These are phyloP conservation scores for Synanthedon vespiformis DNA, from an alignment of 2,888 invertebrate genomes.

Conservation along the genomic window DNA sequence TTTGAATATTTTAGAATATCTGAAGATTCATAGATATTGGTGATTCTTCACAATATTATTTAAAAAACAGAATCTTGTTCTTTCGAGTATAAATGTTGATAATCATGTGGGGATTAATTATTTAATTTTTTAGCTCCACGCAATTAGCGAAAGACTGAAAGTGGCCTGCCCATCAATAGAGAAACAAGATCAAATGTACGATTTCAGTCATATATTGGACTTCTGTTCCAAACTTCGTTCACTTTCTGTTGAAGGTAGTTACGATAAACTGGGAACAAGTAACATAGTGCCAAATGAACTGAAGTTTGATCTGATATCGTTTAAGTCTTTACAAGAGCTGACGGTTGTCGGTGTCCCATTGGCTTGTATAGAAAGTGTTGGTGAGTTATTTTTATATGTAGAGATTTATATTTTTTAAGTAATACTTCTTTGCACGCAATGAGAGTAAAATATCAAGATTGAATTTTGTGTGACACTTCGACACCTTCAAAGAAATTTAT, in stretches of 20 bases:
- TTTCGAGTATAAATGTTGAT: too few relatives aligned
- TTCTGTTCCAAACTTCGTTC: slow-evolving; percentile 82
- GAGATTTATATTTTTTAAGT: neutral
- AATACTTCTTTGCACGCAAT: too few relatives aligned
- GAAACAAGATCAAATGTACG: slow-evolving; percentile 82
- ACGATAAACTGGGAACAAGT: slow-evolving; percentile 79
- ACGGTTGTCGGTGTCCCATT: slow-evolving; percentile 77
- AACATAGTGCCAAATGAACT: slow-evolving; percentile 86
- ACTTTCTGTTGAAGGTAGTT: slow-evolving; percentile 76
- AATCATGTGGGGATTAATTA: too few relatives aligned
- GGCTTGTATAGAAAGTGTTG: slow-evolving; percentile 75
- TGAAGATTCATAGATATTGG: too few relatives aligned
- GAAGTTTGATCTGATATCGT: slow-evolving; percentile 83
- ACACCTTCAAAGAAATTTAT: too few relatives aligned
- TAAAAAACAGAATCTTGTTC: too few relatives aligned
- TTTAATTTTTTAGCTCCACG: slow-evolving; percentile 76
- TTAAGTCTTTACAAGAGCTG: slow-evolving; percentile 81
- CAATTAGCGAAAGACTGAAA: slow-evolving; percentile 89
- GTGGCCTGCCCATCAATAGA: slow-evolving; percentile 87
- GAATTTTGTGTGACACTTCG: neutral
- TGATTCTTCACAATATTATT: too few relatives aligned
- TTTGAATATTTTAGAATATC: too few relatives aligned
- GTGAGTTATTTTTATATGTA: slow-evolving; percentile 24
- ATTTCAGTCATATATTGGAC: slow-evolving; percentile 92
- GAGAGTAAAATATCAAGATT: too few relatives aligned